Conservation (phyloP, 2,113 vertebrate genomes). For the Hippopotamus amphibius region DNA sequence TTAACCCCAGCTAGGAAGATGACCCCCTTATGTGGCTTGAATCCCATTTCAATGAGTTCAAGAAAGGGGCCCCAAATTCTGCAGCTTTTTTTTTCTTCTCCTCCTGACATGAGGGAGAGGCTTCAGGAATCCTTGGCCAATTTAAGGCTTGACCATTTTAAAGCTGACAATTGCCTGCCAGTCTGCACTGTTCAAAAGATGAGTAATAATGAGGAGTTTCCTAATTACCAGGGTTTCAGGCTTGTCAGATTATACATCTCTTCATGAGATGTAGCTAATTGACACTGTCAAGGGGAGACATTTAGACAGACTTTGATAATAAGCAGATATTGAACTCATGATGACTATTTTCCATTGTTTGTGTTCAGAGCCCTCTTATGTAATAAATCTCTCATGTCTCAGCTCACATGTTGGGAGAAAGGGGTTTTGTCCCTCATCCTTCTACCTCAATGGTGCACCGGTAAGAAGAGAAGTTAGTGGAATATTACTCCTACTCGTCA, state of each 20-base stretch:
- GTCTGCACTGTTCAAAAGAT: constrained; percentile 57
- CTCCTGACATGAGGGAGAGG: neutral
- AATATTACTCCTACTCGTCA: neutral
- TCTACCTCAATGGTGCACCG: neutral
- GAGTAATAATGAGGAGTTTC: constrained; percentile 65
- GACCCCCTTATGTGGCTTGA: neutral
- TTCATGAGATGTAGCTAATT: constrained; percentile 52
- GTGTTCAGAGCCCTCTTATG: neutral
- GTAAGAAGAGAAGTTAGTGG: neutral
- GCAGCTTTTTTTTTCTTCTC: neutral
- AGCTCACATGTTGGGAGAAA: neutral
- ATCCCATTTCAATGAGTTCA: neutral
- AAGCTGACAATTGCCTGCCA: constrained; percentile 59
- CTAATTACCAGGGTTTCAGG: constrained; percentile 55
- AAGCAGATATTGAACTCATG: constrained; percentile 62
- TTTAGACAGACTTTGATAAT: constrained; percentile 65
- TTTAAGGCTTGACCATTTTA: constrained; percentile 53
- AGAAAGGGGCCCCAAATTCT: neutral
- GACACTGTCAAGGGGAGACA: constrained; percentile 52
- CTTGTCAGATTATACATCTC: constrained; percentile 66
- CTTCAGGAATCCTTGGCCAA: constrained; percentile 26
- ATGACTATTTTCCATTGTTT: constrained; percentile 60
- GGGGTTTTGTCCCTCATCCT: neutral
- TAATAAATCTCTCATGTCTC: constrained; percentile 22
- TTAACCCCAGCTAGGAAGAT: neutral